These are phyloP conservation scores for Caenorhabditis sp. DNA, from an alignment of 2,888 invertebrate genomes.

Conservation along the genomic window DNA sequence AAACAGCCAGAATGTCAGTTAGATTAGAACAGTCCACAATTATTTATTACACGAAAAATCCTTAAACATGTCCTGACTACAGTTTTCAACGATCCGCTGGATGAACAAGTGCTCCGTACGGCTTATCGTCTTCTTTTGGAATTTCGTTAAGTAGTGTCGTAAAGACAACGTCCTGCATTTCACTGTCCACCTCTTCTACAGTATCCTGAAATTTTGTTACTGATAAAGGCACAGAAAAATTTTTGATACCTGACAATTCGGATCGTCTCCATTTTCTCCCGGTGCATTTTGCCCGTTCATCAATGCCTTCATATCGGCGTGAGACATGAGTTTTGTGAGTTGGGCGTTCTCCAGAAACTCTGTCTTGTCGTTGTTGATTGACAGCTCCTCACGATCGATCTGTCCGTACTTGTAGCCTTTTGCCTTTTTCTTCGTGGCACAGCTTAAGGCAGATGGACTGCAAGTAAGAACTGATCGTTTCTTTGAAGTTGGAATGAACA, in stretches of 20 bases:
- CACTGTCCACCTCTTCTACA: slow-evolving; percentile 57
- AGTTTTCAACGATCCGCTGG: neutral
- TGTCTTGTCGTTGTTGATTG: slow-evolving; percentile 48
- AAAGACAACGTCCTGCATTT: slow-evolving; percentile 43
- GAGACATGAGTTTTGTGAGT: slow-evolving; percentile 61
- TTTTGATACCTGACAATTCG: slow-evolving; percentile 37
- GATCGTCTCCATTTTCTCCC: slow-evolving; percentile 37
- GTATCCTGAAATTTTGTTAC: slow-evolving; percentile 30
- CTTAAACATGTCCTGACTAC: neutral
- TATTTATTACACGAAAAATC: neutral
- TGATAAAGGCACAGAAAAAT: neutral
- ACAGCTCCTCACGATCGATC: slow-evolving; percentile 18
- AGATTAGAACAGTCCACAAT: neutral
- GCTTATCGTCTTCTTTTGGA: slow-evolving; percentile 25
- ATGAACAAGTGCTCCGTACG: neutral
- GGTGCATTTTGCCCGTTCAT: slow-evolving; percentile 24
- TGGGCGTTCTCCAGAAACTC: slow-evolving; percentile 63
- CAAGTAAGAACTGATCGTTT: neutral
- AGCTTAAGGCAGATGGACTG: neutral
- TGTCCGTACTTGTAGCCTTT: slow-evolving; percentile 24
- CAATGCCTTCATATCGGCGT: slow-evolving; percentile 57
- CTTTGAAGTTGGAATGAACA: neutral
- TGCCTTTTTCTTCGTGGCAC: neutral
- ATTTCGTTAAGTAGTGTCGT: slow-evolving; percentile 37
- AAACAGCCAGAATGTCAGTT: too few relatives aligned